phyloP scores from a whole-genome alignment of 1,140 invertebrate genomes.

The Sesamia nonagrioides region DNA sequence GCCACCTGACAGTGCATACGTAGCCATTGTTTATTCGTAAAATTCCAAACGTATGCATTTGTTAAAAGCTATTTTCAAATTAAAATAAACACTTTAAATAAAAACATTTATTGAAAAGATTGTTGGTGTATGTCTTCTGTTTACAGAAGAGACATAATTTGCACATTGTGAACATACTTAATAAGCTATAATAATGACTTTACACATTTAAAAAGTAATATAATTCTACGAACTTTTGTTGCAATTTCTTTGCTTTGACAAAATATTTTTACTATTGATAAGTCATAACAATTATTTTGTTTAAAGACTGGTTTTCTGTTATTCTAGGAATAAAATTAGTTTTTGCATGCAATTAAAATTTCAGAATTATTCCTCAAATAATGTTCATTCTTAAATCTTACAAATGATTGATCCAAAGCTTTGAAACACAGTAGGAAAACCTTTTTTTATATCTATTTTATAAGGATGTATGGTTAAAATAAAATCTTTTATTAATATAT shows the following conservation, averaged over 20 bases:
- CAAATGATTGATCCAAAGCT: too few relatives aligned
- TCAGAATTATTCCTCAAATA: too few relatives aligned
- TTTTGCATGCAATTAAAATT: too few relatives aligned
- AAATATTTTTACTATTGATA: too few relatives aligned
- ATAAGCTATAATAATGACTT: not conserved
- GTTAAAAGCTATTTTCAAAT: not conserved
- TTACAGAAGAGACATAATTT: slow-evolving; percentile 1
- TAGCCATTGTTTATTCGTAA: not conserved
- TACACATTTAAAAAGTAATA: not conserved
- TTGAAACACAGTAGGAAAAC: not conserved
- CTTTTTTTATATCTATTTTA: not conserved
- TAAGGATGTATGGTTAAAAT: not conserved
- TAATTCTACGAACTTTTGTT: not conserved
- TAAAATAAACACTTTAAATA: not conserved
- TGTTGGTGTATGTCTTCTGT: not conserved
- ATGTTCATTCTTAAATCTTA: too few relatives aligned
- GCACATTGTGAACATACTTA: slow-evolving; percentile 1
- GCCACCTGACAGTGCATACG: too few relatives aligned
- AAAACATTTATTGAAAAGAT: slow-evolving; percentile 30
- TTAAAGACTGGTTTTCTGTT: too few relatives aligned
- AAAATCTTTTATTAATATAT: not conserved
- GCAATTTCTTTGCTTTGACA: not conserved
- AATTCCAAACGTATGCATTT: not conserved
- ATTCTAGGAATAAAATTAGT: too few relatives aligned
- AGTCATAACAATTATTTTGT: too few relatives aligned